These are phyloP conservation scores for Darevskia nairensis DNA, from an alignment of 2,797 vertebrate species.

Conservation along the genomic window DNA sequence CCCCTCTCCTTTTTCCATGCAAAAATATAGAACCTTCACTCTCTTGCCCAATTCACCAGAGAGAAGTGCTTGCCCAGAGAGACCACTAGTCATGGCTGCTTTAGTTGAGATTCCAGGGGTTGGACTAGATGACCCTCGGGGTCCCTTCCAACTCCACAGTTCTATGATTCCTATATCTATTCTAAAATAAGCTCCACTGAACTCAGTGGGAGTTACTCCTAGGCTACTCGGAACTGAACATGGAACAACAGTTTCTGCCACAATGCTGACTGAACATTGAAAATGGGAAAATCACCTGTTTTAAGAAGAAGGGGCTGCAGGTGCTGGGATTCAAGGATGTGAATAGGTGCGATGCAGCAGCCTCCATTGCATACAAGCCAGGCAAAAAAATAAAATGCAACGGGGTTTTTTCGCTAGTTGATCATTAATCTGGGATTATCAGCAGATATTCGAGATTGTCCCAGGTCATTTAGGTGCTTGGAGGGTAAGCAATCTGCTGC, in stretches of 20 bases:
- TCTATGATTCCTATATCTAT: too few relatives aligned
- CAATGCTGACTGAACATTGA: not conserved
- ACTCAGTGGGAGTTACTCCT: not conserved
- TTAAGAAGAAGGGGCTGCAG: not conserved
- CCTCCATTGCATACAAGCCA: not conserved
- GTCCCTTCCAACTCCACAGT: too few relatives aligned
- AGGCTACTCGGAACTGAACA: not conserved
- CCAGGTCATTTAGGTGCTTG: not conserved
- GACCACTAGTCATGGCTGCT: not conserved
- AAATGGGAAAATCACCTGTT: not conserved
- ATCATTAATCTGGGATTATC: not conserved
- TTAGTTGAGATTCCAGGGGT: too few relatives aligned
- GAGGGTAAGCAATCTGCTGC: slow-evolving; percentile 52
- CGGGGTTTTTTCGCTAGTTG: not conserved
- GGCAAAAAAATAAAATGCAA: not conserved
- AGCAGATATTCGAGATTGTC: not conserved
- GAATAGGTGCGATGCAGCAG: not conserved
- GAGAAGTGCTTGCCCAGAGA: not conserved
- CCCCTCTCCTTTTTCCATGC: not conserved
- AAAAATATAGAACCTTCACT: not conserved
- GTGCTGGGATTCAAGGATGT: not conserved
- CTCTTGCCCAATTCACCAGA: not conserved
- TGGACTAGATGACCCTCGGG: too few relatives aligned
- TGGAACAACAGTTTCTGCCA: not conserved
- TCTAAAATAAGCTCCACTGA: too few relatives aligned